These are phyloP conservation scores for Phasianus colchicus DNA, from an alignment of 2,113 vertebrate genomes.

Conservation along the genomic window DNA sequence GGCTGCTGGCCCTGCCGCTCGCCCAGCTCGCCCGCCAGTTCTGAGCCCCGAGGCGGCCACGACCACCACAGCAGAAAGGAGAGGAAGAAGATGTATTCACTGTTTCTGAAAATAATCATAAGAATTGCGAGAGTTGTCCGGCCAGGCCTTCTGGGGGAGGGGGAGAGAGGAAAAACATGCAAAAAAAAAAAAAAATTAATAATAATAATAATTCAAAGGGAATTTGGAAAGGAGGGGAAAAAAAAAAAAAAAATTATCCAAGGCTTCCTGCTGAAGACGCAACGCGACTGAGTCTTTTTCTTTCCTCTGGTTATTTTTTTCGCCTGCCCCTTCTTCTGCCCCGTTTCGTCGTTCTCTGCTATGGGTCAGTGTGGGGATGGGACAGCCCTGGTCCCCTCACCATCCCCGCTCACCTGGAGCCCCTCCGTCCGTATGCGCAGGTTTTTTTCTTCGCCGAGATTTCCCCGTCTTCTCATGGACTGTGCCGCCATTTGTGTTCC, in stretches of 20 bases:
- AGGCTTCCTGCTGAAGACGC: conserved; percentile 72
- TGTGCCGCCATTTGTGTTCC: conserved; percentile 54
- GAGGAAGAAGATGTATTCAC: conserved; percentile 34
- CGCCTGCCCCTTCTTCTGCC: not conserved
- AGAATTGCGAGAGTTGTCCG: conserved; percentile 72
- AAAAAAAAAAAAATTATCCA: conserved; percentile 25
- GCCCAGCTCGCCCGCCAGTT: conserved; percentile 85
- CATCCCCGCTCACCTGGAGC: not conserved
- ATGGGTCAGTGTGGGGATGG: not conserved
- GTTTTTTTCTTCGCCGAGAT: not conserved
- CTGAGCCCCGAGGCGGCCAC: conserved; percentile 78
- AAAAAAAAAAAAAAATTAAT: not conserved
- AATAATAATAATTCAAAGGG: not conserved
- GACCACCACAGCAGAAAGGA: conserved; percentile 22
- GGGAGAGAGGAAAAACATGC: conserved; percentile 44
- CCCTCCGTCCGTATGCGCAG: not conserved
- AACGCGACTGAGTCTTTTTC: conserved; percentile 65
- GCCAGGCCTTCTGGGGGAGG: conserved; percentile 72
- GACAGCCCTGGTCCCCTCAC: not conserved
- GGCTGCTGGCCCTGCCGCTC: conserved; percentile 82
- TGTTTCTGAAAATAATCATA: conserved; percentile 65
- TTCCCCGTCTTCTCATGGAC: conserved; percentile 45
- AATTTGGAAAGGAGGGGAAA: conserved; percentile 50
- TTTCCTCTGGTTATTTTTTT: not conserved
- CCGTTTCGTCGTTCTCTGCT: not conserved